phyloP scores from a whole-genome alignment of 2,797 vertebrate species.

The Melanitta fusca region DNA sequence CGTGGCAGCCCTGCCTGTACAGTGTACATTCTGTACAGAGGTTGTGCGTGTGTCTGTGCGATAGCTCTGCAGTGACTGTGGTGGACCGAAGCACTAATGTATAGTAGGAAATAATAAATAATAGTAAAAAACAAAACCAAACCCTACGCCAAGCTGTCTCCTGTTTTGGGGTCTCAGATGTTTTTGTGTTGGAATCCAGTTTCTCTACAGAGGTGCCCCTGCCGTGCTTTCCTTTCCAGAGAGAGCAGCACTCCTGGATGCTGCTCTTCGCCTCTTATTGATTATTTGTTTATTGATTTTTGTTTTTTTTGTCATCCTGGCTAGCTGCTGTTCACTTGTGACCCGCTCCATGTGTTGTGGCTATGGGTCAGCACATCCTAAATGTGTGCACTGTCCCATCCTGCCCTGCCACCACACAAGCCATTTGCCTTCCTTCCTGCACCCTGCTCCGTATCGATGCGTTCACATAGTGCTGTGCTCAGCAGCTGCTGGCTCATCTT shows the following conservation, averaged over 20 bases:
- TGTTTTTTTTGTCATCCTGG: background rate
- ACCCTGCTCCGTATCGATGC: too few species aligned
- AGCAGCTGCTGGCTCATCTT: too few species aligned
- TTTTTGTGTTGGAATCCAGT: background rate
- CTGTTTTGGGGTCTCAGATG: background rate
- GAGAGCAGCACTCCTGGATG: background rate
- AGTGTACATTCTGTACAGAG: background rate
- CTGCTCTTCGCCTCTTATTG: background rate
- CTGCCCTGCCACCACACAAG: too few species aligned
- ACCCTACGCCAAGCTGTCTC: background rate
- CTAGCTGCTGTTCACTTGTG: background rate
- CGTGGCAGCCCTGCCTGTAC: background rate
- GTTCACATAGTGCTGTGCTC: too few species aligned
- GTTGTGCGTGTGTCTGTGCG: rapidly evolving
- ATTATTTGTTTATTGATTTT: too few species aligned
- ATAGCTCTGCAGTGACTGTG: background rate
- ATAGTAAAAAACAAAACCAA: too few species aligned
- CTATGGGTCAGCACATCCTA: background rate
- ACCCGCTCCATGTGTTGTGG: background rate
- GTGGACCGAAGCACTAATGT: background rate
- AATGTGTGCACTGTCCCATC: too few species aligned
- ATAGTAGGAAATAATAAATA: background rate
- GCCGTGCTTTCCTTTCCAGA: too few species aligned
- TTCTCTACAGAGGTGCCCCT: background rate
- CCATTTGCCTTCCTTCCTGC: too few species aligned